Evolutionary conservation across 1,140 invertebrate species (phyloP).

Genomic region (Dermatophagoides farinae): DNA sequence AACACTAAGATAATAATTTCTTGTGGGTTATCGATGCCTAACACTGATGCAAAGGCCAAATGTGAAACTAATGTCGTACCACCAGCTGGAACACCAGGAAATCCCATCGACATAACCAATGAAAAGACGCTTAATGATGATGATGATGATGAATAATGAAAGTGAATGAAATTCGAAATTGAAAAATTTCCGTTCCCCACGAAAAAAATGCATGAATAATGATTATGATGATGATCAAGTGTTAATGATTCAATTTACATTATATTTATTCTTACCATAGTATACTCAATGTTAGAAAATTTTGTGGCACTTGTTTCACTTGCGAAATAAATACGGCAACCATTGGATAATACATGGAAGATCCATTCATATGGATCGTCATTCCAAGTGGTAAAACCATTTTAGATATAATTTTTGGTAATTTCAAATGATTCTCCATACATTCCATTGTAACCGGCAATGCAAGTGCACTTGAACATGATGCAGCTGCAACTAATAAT

Average conservation of each 20-base stretch:
- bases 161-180: too few species aligned
- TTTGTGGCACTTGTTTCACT: conserved; percentile 57
- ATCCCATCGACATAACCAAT: conserved; percentile 1
- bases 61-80: conserved; percentile 10
- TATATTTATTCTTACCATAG: neutral
- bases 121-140: neutral
- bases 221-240: too few species aligned
- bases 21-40: conserved; percentile 15
- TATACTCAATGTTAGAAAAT: conserved; percentile 37
- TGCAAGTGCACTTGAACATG: conserved; percentile 80
- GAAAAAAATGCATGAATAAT: too few species aligned
- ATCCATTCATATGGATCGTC: conserved; percentile 85
- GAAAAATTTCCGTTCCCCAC: too few species aligned
- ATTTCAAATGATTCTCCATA: conserved; percentile 69
- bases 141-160: too few species aligned
- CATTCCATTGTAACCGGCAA: conserved; percentile 79
- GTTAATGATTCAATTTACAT: too few species aligned
- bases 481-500: conserved; percentile 71
- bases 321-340: conserved; percentile 79
- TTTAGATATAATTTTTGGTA: conserved; percentile 68
- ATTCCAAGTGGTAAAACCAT: conserved; percentile 75
- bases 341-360: conserved; percentile 65
- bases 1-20: conserved; percentile 14
- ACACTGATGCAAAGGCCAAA: conserved; percentile 10
- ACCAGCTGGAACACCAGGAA: conserved; percentile 2